A percentile compares a stretch with the other conserved stretches of the same genome.
phyloP scores from a whole-genome alignment of 2,888 invertebrate species.

The Autographa gamma region DNA sequence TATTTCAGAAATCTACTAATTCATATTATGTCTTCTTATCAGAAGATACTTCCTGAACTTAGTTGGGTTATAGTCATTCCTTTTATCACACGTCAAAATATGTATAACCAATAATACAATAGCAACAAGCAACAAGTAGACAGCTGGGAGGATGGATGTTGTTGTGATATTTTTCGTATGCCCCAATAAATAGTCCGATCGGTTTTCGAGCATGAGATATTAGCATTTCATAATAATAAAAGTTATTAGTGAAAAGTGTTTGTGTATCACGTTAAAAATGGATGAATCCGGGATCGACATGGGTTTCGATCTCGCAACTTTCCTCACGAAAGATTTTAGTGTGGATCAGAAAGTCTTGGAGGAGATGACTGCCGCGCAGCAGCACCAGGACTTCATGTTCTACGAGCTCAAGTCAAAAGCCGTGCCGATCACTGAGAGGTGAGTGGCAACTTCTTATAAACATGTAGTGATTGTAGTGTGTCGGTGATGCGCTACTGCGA shows the following conservation, averaged over 20 bases:
- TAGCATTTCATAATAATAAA: constrained; percentile 64
- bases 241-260: constrained; percentile 74
- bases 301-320: constrained; percentile 90
- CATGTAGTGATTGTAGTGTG: constrained; percentile 42
- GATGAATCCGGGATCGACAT: constrained; percentile 91
- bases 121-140: constrained; percentile 87
- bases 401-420: constrained; percentile 90
- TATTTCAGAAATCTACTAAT: constrained; percentile 46
- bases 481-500: constrained; percentile 60
- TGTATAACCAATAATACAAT: constrained; percentile 72
- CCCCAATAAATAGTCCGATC: constrained; percentile 73
- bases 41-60: constrained; percentile 58
- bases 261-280: constrained; percentile 77
- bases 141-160: constrained; percentile 87
- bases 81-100: constrained; percentile 74
- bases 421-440: constrained; percentile 89
- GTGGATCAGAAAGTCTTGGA: constrained; percentile 87
- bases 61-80: constrained; percentile 72
- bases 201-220: constrained; percentile 74
- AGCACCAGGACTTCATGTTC: constrained; percentile 90
- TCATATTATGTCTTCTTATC: constrained; percentile 24
- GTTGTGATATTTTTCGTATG: constrained; percentile 74
- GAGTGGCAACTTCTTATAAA: constrained; percentile 67
- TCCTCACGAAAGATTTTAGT: constrained; percentile 87
- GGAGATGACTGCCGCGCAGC: constrained; percentile 88